Evolutionary conservation across 1,140 invertebrate genomes (phyloP), one percentile per base, ranked within the genome.

Genomic region (Theocolax elegans): DNA sequence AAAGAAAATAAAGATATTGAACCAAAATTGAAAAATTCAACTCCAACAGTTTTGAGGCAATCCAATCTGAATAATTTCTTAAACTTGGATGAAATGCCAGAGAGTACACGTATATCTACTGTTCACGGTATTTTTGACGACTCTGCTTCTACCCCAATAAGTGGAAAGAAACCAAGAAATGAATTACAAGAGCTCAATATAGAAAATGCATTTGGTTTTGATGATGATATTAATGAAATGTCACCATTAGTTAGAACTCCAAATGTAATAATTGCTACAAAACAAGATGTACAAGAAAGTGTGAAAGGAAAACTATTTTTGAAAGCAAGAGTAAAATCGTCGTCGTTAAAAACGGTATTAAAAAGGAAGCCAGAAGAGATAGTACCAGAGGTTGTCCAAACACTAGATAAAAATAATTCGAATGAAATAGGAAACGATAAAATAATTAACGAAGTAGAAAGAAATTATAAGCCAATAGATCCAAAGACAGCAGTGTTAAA

Each of bases 21-120:
- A 48, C 67, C 74, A n/a, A 76, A 74, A 13, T n/a, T 70, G 2
- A 62, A 75, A 63, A 72, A 46, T 6, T 8, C 42, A n/a, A 46
- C 76, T 8, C 15, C 71, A 19, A 68, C 23, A 23, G 21, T 75
- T 27, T 54, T 81, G 7, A 72, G 46, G 15, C 81, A 82, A 63
- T 76, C 80, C 2, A 82, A 79, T 72, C 71, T 82, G 1, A 74
- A 82, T 71, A 71, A 66, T 29, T 82, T 80, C 51, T 66, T 82
- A 31, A 81, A 80, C 51, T 21, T 81, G 48, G 72, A 62, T 17
- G 75, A 80, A 40, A 72, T 76, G 66, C 81, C 81, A 25, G 65
- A 76, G 21, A 76, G 74, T 49, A 73, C 72, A 3, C 46, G 54
- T 23, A 78, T 80, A 27, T 72, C 10, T 44, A 81, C 79, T 2